These are phyloP conservation scores for Pardosa pseudoannulata DNA, from an alignment of 2,888 invertebrate genomes.

Conservation along the genomic window DNA sequence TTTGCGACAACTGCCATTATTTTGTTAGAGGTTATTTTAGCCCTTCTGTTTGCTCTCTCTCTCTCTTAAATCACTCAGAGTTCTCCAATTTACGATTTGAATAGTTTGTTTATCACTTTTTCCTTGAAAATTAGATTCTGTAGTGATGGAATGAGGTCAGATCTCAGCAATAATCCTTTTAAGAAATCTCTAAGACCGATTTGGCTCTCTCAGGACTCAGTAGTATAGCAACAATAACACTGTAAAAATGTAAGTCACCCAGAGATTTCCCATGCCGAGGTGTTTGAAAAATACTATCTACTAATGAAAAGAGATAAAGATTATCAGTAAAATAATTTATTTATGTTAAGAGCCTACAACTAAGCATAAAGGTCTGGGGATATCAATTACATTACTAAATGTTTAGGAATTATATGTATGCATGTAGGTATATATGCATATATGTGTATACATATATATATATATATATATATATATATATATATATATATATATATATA, in stretches of 20 bases:
- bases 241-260: neutral
- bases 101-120: neutral
- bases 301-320: too few species aligned
- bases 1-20: neutral
- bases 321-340: too few species aligned
- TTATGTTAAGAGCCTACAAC: too few species aligned
- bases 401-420: too few species aligned
- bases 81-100: neutral
- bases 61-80: neutral
- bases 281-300: too few species aligned
- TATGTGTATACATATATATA: too few species aligned
- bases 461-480: too few species aligned
- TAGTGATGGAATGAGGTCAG: constrained; percentile 1
- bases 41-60: neutral
- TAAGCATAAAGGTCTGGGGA: too few species aligned
- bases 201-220: neutral
- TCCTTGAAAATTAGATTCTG: neutral
- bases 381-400: too few species aligned
- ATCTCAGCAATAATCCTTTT: neutral
- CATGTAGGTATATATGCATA: too few species aligned
- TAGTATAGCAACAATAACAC: neutral
- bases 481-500: too few species aligned
- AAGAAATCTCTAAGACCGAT: neutral
- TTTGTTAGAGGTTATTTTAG: neutral
- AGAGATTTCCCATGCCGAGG: neutral